Conservation (phyloP, 2,888 invertebrate genomes). For the Adelognathus sp. region DNA sequence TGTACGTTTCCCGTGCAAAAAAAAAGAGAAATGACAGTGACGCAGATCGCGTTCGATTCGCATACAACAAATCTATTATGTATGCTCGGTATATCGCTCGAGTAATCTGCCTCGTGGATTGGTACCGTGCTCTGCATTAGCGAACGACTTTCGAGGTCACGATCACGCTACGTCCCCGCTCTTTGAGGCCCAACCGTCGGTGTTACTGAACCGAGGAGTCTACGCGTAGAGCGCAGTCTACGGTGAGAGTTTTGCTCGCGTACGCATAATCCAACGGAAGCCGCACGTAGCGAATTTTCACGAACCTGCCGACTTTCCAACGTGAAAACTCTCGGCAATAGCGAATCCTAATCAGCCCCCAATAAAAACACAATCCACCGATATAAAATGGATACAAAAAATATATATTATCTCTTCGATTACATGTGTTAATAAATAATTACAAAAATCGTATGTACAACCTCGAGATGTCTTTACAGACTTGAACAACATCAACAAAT, state of each 20-base stretch:
- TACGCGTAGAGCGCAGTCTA: constrained; percentile 34
- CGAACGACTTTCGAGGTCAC: constrained; percentile 77
- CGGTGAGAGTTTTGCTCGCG: constrained; percentile 67
- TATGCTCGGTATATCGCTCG: constrained; percentile 67
- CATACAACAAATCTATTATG: constrained; percentile 63
- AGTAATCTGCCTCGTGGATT: constrained; percentile 63
- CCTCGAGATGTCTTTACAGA: constrained; percentile 30
- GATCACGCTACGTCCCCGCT: constrained; percentile 63
- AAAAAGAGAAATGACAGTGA: not conserved
- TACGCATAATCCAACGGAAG: constrained; percentile 65
- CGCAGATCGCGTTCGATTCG: not conserved
- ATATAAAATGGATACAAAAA: constrained; percentile 3
- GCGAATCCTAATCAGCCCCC: constrained; percentile 8
- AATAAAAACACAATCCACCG: not conserved
- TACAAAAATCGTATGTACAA: constrained; percentile 69
- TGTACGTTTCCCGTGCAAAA: not conserved
- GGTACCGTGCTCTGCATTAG: constrained; percentile 72
- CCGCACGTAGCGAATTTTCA: constrained; percentile 70
- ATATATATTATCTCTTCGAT: constrained; percentile 2
- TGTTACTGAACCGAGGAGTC: constrained; percentile 61
- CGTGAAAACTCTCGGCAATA: constrained; percentile 34
- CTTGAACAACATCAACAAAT: constrained; percentile 15
- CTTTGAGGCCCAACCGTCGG: constrained; percentile 55
- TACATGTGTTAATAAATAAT: constrained; percentile 72
- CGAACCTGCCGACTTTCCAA: constrained; percentile 67